Evolutionary conservation across 2,113 vertebrate genomes (phyloP), one percentile per base, ranked within the genome.

Genomic region (Epinephelus lanceolatus): DNA sequence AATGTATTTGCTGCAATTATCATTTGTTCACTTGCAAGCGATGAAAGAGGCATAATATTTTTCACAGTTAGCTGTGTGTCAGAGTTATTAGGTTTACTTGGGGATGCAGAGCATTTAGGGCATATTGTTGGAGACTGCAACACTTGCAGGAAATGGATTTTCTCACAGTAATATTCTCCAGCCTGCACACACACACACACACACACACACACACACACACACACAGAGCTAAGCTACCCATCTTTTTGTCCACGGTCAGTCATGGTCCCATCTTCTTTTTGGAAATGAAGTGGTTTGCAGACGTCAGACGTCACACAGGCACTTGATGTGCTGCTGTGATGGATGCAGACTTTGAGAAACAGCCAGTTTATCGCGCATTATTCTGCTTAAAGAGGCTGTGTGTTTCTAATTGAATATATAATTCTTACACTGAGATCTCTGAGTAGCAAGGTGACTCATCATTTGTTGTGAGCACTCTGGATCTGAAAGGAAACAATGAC

Each of bases 61-160:
- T 72, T 91, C 84, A 86, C 85, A 73, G 83, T 89, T 88, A 81
- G 89, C 76, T 17, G 87, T 73, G 80, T 76, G 83, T 83, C 84
- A 83, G 71, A 75, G 78, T 91, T 91, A 91, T 91, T 88, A 83
- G 80, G 87, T 91, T 88, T 89, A 78, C 83, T 83, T 81, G 83
- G 89, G 75, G 83, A 88, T 84, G 84, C 80, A 19, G 61, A 71
- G 89, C 86, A 73, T 91, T 93, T 89, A 88, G 86, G 87, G 86
- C 80, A 68, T 73, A 92, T 92, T 91, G 89, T 91, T 87, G 4
- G 27, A 88, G 89, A 84, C 85, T 84, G 88, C 80, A 77, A 81
- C 84, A 80, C 76, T 83, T 79, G 80, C 81, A 88, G 87, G 79
- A 86, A 90, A 91, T 84, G 87, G 87, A 80, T 90, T 91, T 93